Conservation (phyloP, 2,888 invertebrate species). For the Tipula lateralis region DNA sequence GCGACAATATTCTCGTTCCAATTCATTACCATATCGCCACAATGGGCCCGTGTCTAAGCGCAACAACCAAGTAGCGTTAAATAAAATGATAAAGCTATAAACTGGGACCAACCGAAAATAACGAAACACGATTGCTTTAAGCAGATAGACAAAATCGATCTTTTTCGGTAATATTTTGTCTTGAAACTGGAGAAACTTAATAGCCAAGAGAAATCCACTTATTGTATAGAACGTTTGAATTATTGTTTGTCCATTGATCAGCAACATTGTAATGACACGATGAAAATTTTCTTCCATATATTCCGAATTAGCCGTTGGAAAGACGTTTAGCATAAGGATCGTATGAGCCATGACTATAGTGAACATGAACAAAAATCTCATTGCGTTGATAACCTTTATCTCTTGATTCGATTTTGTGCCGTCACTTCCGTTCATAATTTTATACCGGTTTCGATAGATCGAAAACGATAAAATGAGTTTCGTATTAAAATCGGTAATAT, state of each 20-base stretch:
- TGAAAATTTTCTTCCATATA: conserved; percentile 32
- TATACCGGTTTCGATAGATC: background rate
- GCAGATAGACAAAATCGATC: background rate
- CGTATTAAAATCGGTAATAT: background rate
- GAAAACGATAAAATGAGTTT: background rate
- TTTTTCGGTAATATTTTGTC: background rate
- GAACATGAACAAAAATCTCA: conserved; percentile 31
- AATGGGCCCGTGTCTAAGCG: conserved; percentile 47
- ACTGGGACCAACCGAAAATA: conserved; percentile 45
- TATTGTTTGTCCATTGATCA: conserved; percentile 51
- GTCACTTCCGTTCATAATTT: background rate
- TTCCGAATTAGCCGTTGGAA: conserved; percentile 31
- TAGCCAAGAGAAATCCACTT: conserved; percentile 52
- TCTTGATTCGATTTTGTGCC: background rate
- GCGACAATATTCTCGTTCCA: conserved; percentile 47
- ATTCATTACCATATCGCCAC: conserved; percentile 46
- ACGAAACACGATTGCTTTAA: background rate
- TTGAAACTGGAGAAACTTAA: conserved; percentile 30
- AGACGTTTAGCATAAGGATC: conserved; percentile 27
- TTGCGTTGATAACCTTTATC: background rate
- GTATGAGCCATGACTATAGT: conserved; percentile 33
- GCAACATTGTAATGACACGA: conserved; percentile 2
- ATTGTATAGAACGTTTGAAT: conserved; percentile 56
- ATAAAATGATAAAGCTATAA: conserved; percentile 48
- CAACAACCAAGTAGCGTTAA: conserved; percentile 47